phyloP scores from a whole-genome alignment of 2,113 vertebrate species.

The Neolamprologus caudopunctatus region DNA sequence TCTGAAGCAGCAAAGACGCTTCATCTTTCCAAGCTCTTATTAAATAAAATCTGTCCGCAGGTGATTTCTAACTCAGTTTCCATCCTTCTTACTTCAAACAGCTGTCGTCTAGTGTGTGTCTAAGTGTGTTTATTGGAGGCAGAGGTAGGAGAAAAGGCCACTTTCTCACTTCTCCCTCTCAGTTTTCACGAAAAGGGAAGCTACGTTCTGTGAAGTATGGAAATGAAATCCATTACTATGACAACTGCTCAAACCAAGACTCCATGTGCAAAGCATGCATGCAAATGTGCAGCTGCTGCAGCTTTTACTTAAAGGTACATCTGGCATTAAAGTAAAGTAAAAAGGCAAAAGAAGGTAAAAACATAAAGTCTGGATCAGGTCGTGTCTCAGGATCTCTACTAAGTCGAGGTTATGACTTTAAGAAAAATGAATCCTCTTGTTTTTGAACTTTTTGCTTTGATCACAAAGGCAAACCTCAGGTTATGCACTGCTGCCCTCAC shows the following conservation, averaged over 20 bases:
- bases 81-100: not conserved
- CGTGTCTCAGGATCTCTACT: not conserved
- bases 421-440: accelerated
- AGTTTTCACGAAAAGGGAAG: not conserved
- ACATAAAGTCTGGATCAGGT: not conserved
- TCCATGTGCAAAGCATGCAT: not conserved
- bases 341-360: not conserved
- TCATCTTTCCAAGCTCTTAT: not conserved
- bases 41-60: not conserved
- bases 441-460: not conserved
- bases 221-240: not conserved
- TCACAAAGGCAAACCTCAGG: not conserved
- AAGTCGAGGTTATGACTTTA: accelerated
- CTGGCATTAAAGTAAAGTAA: not conserved
- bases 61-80: not conserved
- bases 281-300: not conserved
- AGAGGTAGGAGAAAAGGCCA: not conserved
- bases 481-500: not conserved
- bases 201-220: not conserved
- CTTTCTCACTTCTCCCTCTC: slow-evolving; percentile 37
- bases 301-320: not conserved
- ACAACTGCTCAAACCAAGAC: not conserved
- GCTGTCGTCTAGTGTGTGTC: not conserved
- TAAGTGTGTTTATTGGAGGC: not conserved
- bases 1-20: slow-evolving; percentile 27